Conservation (phyloP, 2,113 vertebrate species). For the Caretta caretta region DNA sequence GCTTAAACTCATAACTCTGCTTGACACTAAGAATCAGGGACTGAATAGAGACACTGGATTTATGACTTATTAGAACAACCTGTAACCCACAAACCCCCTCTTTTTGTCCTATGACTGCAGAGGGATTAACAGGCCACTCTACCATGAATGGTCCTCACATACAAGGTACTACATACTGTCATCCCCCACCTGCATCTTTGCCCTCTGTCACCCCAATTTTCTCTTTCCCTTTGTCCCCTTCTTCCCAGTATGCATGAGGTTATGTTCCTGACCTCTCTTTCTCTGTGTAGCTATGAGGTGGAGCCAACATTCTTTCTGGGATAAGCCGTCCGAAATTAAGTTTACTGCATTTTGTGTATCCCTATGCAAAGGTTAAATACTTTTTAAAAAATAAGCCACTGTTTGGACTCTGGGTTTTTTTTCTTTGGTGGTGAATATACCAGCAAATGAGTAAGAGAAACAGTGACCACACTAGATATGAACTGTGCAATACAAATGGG, state of each 20-base stretch:
- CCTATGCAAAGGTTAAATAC: background rate
- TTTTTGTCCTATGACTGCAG: no score
- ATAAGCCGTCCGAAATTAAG: fast-evolving
- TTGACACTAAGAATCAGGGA: no score
- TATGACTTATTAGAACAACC: no score
- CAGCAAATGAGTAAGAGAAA: background rate
- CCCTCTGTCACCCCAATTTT: background rate
- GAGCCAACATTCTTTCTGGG: fast-evolving
- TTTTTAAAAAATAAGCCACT: background rate
- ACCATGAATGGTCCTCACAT: background rate
- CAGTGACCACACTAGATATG: background rate
- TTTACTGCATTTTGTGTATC: background rate
- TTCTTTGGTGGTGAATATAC: background rate
- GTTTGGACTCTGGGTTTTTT: background rate
- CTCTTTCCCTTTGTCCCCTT: background rate
- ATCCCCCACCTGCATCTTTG: background rate
- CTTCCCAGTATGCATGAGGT: background rate
- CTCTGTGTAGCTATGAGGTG: fast-evolving
- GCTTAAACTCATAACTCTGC: no score
- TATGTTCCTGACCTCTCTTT: background rate
- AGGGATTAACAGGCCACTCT: no score
- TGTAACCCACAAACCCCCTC: no score
- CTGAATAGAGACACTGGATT: no score
- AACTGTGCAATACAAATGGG: background rate
- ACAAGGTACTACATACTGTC: fast-evolving